Percentiles rank a stretch among this genome's conserved stretches.
Conservation (phyloP, 2,888 invertebrate species). For the Nomada lathburiana region DNA sequence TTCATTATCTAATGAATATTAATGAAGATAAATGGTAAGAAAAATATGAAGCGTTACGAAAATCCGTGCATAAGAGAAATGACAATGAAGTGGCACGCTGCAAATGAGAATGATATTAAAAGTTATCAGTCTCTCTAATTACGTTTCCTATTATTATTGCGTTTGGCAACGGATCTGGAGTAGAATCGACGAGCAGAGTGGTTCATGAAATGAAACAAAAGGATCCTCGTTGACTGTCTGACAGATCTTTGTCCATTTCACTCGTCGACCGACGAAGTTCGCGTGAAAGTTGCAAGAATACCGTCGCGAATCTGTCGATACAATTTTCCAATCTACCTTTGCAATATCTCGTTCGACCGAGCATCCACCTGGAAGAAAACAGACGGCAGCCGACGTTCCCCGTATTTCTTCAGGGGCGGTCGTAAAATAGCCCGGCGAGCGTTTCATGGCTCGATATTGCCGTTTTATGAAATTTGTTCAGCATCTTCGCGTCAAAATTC, state of each 20-base stretch:
- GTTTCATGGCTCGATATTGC: conserved; percentile 25
- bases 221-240: conserved; percentile 18
- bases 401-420: conserved; percentile 33
- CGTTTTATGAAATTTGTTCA: conserved; percentile 16
- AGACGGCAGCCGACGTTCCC: not conserved
- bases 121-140: not conserved
- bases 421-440: conserved; percentile 27
- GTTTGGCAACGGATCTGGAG: not conserved
- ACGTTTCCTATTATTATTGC: not conserved
- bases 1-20: not conserved
- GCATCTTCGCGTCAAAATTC: conserved; percentile 14
- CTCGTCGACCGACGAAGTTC: conserved; percentile 10
- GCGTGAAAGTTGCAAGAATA: conserved; percentile 20
- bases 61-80: not conserved
- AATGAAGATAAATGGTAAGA: not conserved
- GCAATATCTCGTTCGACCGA: conserved; percentile 55
- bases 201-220: not conserved
- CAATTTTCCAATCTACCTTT: conserved; percentile 48
- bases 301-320: conserved; percentile 41
- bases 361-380: conserved; percentile 45
- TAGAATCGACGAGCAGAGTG: not conserved
- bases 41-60: not conserved
- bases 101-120: not conserved
- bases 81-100: no score
- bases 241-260: conserved; percentile 42